phyloP scores from a whole-genome alignment of 2,797 vertebrate genomes.

The Microchirus variegatus region DNA sequence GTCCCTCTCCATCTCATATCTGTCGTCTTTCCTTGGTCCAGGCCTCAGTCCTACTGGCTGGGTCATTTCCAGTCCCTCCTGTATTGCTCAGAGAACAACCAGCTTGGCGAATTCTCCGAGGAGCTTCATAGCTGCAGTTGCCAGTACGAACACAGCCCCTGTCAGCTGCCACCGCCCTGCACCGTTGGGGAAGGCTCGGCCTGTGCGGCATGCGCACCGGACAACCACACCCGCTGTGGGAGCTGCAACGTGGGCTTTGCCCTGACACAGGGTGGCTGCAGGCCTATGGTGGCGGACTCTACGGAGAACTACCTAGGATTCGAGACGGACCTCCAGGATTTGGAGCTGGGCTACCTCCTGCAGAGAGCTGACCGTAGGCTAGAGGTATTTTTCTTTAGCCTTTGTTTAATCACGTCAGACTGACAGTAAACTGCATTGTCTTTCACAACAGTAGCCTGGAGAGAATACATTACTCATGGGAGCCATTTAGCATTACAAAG shows the following conservation, averaged over 20 bases:
- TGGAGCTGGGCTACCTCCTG: constrained; percentile 91
- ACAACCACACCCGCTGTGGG: constrained; percentile 95
- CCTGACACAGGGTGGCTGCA: constrained; percentile 90
- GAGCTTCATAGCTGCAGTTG: constrained; percentile 93
- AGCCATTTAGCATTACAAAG: constrained; percentile 26
- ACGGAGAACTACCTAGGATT: constrained; percentile 97
- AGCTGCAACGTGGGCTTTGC: constrained; percentile 90
- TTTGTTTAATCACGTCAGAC: constrained; percentile 42
- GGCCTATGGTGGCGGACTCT: constrained; percentile 93
- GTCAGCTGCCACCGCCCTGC: constrained; percentile 88
- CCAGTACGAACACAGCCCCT: constrained; percentile 88
- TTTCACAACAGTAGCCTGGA: constrained; percentile 29
- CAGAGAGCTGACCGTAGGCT: constrained; percentile 92
- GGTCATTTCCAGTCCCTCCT: constrained; percentile 93
- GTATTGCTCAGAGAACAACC: constrained; percentile 96
- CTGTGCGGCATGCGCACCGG: constrained; percentile 86
- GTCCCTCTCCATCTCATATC: not conserved
- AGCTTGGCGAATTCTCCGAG: constrained; percentile 92
- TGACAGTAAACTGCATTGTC: constrained; percentile 27
- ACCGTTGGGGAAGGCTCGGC: constrained; percentile 85
- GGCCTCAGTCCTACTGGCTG: constrained; percentile 92
- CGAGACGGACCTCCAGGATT: constrained; percentile 94
- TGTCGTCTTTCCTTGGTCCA: constrained; percentile 48
- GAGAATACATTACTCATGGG: constrained; percentile 21
- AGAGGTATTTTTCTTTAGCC: constrained; percentile 72